phyloP scores from a whole-genome alignment of 2,888 invertebrate genomes.

The Polietes domitor region DNA sequence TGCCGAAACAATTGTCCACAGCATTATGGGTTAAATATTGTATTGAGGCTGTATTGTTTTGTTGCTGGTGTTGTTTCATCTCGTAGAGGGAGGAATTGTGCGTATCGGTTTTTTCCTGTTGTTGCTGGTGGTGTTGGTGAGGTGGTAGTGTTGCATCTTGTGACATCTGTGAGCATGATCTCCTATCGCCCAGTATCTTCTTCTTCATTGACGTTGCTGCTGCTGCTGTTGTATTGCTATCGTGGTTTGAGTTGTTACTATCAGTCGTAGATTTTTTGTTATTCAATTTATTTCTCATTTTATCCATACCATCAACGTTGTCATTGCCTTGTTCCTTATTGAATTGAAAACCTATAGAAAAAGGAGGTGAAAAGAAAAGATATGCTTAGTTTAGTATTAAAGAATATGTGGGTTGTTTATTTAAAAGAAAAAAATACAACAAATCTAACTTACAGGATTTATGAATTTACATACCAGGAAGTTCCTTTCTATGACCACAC shows the following conservation, averaged over 20 bases:
- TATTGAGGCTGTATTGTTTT: constrained; percentile 19
- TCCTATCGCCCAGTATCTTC: constrained; percentile 6
- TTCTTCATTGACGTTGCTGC: constrained; percentile 10
- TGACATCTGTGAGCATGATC: constrained; percentile 18
- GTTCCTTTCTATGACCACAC: too few species aligned
- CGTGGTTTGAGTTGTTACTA: constrained; percentile 39
- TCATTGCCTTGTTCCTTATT: constrained; percentile 21
- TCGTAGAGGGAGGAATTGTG: constrained; percentile 31
- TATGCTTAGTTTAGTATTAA: too few species aligned
- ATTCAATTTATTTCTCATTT: constrained; percentile 40
- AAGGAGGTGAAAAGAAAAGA: background rate
- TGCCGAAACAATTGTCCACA: constrained; percentile 55
- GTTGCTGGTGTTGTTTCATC: constrained; percentile 13
- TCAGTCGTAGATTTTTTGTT: constrained; percentile 30
- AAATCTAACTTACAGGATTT: too few species aligned
- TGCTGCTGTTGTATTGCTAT: constrained; percentile 57
- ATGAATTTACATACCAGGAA: too few species aligned
- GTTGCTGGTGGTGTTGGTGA: constrained; percentile 31
- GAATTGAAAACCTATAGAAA: constrained; percentile 42
- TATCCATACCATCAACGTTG: constrained; percentile 43
- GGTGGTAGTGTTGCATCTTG: constrained; percentile 16
- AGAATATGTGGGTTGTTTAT: too few species aligned
- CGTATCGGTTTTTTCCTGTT: constrained; percentile 56
- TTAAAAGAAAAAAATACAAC: too few species aligned
- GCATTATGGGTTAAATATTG: constrained; percentile 64